phyloP scores from a whole-genome alignment of 2,797 vertebrate species.

The Eidolon dupreanum region DNA sequence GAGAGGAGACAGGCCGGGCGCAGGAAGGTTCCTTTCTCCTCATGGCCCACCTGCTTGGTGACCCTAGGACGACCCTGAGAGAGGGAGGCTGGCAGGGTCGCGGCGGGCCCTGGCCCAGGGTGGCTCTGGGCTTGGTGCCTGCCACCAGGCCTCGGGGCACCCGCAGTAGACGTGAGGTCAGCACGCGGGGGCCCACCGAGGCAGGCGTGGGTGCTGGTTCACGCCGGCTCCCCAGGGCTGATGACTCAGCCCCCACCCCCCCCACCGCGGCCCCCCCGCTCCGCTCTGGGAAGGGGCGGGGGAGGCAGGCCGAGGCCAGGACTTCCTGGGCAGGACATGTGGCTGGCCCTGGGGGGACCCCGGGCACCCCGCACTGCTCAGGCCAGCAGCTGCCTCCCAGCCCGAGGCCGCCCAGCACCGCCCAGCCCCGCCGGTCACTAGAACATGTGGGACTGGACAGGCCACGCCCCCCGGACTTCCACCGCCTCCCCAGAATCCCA shows the following conservation, averaged over 20 bases:
- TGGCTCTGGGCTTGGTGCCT: neutral
- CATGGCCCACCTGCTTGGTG: fast-evolving
- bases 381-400: neutral
- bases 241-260: neutral
- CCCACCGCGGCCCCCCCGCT: neutral
- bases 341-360: neutral
- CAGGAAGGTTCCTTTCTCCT: neutral
- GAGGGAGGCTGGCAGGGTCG: neutral
- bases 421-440: fast-evolving
- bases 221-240: neutral
- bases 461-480: neutral
- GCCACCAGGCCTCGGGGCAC: neutral
- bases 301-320: neutral
- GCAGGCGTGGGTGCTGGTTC: neutral
- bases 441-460: fast-evolving
- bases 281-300: neutral
- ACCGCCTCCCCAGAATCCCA: neutral
- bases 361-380: fast-evolving
- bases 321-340: neutral
- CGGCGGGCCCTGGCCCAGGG: neutral
- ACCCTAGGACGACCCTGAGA: neutral
- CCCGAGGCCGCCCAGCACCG: fast-evolving
- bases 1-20: fast-evolving
- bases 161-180: constrained; percentile 35
- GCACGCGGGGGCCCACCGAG: neutral